phyloP scores from a whole-genome alignment of 2,797 vertebrate species.

The Sebastiscus albofasciatus region DNA sequence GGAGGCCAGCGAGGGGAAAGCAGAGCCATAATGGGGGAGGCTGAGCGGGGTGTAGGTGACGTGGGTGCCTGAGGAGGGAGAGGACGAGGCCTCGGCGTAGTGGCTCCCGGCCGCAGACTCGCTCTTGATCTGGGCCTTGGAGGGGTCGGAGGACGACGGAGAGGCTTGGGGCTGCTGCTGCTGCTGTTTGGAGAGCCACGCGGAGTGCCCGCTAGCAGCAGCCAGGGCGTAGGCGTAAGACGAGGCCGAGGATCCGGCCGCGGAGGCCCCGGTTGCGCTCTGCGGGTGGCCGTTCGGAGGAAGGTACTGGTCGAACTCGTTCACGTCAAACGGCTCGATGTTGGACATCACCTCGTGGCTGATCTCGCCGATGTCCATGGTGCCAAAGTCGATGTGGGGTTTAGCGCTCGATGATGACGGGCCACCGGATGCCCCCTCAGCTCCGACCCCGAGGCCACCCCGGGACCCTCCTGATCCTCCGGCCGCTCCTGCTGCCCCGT shows the following conservation, averaged over 20 bases:
- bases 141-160: slow-evolving; percentile 77
- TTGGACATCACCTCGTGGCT: slow-evolving; percentile 99
- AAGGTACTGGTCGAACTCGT: slow-evolving; percentile 98
- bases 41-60: slow-evolving; percentile 97
- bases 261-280: slow-evolving; percentile 77
- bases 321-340: slow-evolving; percentile 98
- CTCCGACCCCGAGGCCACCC: slow-evolving; percentile 82
- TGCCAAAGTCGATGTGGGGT: slow-evolving; percentile 98
- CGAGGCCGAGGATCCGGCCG: slow-evolving; percentile 72
- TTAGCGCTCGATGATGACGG: slow-evolving; percentile 85
- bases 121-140: slow-evolving; percentile 86
- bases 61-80: slow-evolving; percentile 86
- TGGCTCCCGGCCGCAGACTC: slow-evolving; percentile 81
- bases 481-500: slow-evolving; percentile 82
- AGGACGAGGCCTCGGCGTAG: slow-evolving; percentile 90
- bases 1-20: slow-evolving; percentile 96
- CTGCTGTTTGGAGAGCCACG: slow-evolving; percentile 90
- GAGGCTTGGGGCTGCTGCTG: slow-evolving; percentile 84
- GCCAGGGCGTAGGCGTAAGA: slow-evolving; percentile 92
- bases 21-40: slow-evolving; percentile 96
- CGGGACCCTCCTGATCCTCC: slow-evolving; percentile 81
- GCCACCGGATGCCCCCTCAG: slow-evolving; percentile 81
- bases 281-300: slow-evolving; percentile 95
- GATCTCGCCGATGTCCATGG: slow-evolving; percentile 99
- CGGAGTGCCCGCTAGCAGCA: slow-evolving; percentile 89